Base-by-base conservation (phyloP, 2,797 vertebrate species). In the Graptemys geographica region DNA sequence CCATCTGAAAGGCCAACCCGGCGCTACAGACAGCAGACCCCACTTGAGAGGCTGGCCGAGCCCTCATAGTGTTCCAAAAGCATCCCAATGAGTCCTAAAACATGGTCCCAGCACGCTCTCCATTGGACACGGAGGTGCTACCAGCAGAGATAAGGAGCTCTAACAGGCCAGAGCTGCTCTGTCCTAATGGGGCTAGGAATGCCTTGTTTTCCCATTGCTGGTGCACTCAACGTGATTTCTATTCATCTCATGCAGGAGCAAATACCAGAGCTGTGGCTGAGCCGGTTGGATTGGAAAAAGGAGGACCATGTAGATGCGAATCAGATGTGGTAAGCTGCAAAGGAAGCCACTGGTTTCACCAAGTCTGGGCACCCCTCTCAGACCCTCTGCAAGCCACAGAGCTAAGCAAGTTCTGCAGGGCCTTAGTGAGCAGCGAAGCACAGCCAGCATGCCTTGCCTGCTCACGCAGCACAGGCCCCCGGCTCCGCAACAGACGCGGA, bases 391-490 rank as follows among this genome's bases (percentile, higher is more conserved):
- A 44, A 28, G 65, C 7, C 76, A 65, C 31, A 86, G 56, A 47
- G 41, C 2, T 47, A 72, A 55, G 55, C 37, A 44, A 57, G n/a
- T 37, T 52, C 53, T n/a, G 23, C 53, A 81, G 25, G 53, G 23
- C 25, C 52, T 25, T 28, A 23, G 53, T 23, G 12, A 81, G 53
- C 21, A 21, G 21, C 3, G n/a, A 19, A 56, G n/a, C 1, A 1
- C 89, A 92, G 84, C 52, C 18, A 6, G 59, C 31, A 31, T 49
- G 18, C 52, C 19, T 51, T 79, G 47, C 37, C 52, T 79, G 81
- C 56, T 47, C 0, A 0, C 49, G 78, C 1, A 6, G 33, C 25
- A 37, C 27, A 18, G 13, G 28, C 55, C 33, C 33, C 3, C 0
- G 2, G 37, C 9, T 19, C 47, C 49, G 44, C 74, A 8, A 31